These are phyloP conservation scores for Pomacea canaliculata DNA, from an alignment of 2,888 invertebrate genomes.

Conservation along the genomic window DNA sequence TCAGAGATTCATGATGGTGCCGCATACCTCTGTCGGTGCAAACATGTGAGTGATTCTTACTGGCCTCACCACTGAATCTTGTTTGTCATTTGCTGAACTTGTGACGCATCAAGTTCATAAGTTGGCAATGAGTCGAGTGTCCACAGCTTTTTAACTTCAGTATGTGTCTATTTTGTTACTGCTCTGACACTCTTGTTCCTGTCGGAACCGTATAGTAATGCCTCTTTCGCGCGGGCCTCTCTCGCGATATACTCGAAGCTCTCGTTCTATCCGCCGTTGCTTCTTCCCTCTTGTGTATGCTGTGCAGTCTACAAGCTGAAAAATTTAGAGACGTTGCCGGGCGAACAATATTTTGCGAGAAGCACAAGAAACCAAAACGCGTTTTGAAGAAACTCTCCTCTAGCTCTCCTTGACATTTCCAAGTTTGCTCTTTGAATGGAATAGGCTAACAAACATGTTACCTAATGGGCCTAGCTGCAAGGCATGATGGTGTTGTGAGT, in stretches of 20 bases:
- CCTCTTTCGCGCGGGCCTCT: slow-evolving; percentile 85
- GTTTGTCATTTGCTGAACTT: slow-evolving; percentile 90
- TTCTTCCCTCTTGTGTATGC: no score
- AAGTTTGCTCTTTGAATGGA: no score
- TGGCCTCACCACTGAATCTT: slow-evolving; percentile 92
- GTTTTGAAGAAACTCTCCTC: no score
- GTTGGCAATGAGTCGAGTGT: slow-evolving; percentile 64
- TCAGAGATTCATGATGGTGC: slow-evolving; percentile 96
- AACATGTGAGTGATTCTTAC: slow-evolving; percentile 98
- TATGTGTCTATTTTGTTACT: slow-evolving; percentile 87
- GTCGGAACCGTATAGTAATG: slow-evolving; percentile 86
- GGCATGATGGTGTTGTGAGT: no score
- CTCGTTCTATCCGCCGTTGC: no score
- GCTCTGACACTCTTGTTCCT: slow-evolving; percentile 88
- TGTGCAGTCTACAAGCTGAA: slow-evolving; percentile 78
- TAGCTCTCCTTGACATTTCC: no score
- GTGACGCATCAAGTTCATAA: slow-evolving; percentile 77
- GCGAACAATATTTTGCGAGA: neutral
- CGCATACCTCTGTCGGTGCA: slow-evolving; percentile 91
- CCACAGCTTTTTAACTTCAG: slow-evolving; percentile 79
- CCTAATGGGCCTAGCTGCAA: no score
- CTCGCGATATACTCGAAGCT: slow-evolving; percentile 84
- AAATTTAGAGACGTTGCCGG: neutral
- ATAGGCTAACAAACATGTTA: no score
- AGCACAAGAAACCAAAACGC: no score